These are phyloP conservation scores for Ricordea florida DNA, from an alignment of 92 coral and sea anemone species.

Conservation along the genomic window DNA sequence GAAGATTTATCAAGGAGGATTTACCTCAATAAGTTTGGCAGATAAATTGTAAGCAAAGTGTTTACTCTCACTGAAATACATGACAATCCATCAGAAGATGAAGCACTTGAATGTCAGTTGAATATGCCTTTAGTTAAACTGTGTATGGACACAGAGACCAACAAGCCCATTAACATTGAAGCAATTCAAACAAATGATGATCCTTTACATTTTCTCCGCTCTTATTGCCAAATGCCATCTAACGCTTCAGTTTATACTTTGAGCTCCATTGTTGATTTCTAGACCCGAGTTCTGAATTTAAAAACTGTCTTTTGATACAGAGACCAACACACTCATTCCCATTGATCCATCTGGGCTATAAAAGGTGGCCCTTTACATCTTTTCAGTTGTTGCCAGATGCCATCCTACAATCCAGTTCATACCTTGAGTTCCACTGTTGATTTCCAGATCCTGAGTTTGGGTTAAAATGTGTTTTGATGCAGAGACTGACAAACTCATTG, in stretches of 20 bases:
- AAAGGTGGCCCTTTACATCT: too few relatives aligned
- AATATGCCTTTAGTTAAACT: slow-evolving; percentile 45
- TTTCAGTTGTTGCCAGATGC: too few relatives aligned
- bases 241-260: too few relatives aligned
- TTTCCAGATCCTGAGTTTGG: too few relatives aligned
- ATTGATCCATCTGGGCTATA: slow-evolving; percentile 50
- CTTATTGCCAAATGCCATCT: too few relatives aligned
- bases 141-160: slow-evolving; percentile 60
- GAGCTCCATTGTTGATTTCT: too few relatives aligned
- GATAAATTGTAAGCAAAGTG: slow-evolving; percentile 59
- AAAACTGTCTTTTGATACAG: slow-evolving; percentile 60
- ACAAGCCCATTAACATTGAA: slow-evolving; percentile 66
- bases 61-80: slow-evolving; percentile 49
- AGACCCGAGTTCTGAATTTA: slow-evolving; percentile 30
- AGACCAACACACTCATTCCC: slow-evolving; percentile 66
- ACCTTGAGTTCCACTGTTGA: too few relatives aligned
- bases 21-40: slow-evolving; percentile 47
- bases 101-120: slow-evolving; percentile 37
- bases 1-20: slow-evolving; percentile 44
- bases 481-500: too few relatives aligned
- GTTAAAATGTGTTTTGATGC: slow-evolving; percentile 56
- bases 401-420: too few relatives aligned
- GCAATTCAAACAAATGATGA: slow-evolving; percentile 25
- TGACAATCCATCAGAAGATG: slow-evolving; percentile 55
- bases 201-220: too few relatives aligned